These are phyloP conservation scores for Philantomba maxwellii DNA, from an alignment of 2,113 vertebrate species.

Conservation along the genomic window DNA sequence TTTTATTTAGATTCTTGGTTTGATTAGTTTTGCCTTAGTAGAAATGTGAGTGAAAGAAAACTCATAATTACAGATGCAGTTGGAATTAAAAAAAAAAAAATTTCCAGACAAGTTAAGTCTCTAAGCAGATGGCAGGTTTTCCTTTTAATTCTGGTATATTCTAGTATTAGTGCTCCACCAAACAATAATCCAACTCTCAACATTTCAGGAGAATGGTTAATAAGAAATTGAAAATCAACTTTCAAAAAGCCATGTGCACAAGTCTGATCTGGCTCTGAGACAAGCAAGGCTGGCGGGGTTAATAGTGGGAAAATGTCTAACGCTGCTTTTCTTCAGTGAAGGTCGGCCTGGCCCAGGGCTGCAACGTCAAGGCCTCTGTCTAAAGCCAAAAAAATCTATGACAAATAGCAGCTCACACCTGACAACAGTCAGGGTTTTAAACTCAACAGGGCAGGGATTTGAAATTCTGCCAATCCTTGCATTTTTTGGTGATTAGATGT, in stretches of 20 bases:
- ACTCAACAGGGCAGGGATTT: conserved; percentile 65
- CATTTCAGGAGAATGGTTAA: conserved; percentile 48
- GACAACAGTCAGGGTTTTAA: conserved; percentile 72
- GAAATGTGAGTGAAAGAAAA: conserved; percentile 13
- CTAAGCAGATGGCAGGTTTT: conserved; percentile 41
- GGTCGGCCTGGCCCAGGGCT: conserved; percentile 35
- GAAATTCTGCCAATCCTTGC: conserved; percentile 67
- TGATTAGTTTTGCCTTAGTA: conserved; percentile 41
- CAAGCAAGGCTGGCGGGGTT: conserved; percentile 32
- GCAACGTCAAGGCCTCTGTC: conserved; percentile 55
- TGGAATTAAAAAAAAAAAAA: conserved; percentile 17
- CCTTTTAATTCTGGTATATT: conserved; percentile 6
- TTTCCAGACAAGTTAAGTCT: conserved; percentile 32
- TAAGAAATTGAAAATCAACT: conserved; percentile 41
- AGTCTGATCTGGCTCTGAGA: conserved; percentile 53
- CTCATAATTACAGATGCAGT: conserved; percentile 43
- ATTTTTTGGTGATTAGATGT: conserved; percentile 73
- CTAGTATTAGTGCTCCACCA: neutral
- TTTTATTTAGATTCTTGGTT: conserved; percentile 29
- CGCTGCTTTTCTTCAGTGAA: conserved; percentile 61
- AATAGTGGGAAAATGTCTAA: conserved; percentile 48
- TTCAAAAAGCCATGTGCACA: conserved; percentile 34
- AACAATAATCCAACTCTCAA: conserved; percentile 25
- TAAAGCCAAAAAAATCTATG: conserved; percentile 60
- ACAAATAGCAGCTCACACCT: conserved; percentile 64